phyloP scores from a whole-genome alignment of 1,140 invertebrate species.

The Dinothrombium tinctorium region DNA sequence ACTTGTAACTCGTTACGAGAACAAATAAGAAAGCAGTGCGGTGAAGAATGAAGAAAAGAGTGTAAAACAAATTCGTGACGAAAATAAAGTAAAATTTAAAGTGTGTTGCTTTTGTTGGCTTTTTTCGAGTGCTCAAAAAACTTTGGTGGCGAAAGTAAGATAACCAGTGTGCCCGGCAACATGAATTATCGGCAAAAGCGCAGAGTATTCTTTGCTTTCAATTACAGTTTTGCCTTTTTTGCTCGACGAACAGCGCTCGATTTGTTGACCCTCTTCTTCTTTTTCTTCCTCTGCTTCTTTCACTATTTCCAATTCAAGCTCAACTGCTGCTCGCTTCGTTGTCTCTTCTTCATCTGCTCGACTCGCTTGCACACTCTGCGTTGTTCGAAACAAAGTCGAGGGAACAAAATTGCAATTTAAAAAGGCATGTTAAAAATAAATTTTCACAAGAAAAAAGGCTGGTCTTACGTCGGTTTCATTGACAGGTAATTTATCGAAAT shows the following conservation, averaged over 20 bases:
- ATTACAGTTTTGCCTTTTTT: too few species aligned
- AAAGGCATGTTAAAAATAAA: not conserved
- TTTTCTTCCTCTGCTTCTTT: not conserved
- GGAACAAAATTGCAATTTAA: not conserved
- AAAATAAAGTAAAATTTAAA: too few species aligned
- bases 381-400: not conserved
- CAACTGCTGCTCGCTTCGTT: not conserved
- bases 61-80: too few species aligned
- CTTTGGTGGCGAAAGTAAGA: conserved; percentile 56
- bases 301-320: not conserved
- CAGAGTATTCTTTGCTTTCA: not conserved
- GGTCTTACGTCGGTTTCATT: not conserved
- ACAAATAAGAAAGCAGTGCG: too few species aligned
- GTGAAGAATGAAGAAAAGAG: too few species aligned
- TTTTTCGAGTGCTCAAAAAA: too few species aligned
- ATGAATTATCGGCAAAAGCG: conserved; percentile 22
- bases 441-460: not conserved
- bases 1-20: too few species aligned
- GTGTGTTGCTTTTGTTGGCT: too few species aligned
- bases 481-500: not conserved
- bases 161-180: conserved; percentile 80
- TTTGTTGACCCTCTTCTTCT: too few species aligned
- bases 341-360: not conserved
- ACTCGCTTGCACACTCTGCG: not conserved
- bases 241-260: too few species aligned